Base-by-base conservation (phyloP, 2,797 vertebrate genomes). In the Poeciliopsis gracilis region DNA sequence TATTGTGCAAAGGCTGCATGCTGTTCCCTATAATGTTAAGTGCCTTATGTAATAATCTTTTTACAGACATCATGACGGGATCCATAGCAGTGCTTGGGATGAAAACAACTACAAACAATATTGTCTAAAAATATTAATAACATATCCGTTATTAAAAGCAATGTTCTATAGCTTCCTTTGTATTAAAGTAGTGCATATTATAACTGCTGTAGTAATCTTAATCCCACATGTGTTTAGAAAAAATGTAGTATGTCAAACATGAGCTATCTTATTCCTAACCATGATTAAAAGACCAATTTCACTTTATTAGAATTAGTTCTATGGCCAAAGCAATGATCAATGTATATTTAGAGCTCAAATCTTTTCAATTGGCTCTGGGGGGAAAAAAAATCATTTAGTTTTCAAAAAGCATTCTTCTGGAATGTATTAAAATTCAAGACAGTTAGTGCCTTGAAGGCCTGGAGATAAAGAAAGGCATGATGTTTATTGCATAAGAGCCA, bases 341-440 rank as follows among this genome's bases (percentile, higher is more conserved):
- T 94, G 74, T 85, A 88, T 93, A 92, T 95, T 95, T 95, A 91
- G 92, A 94, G 82, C 83, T 88, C 84, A 86, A 89, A 92, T 82
- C 76, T 91, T 90, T 87, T 79, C 87, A 92, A 91, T 93, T 53
- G 78, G 87, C 92, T 91, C 46, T 16, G 84, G 88, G 38, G 38
- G 38, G 8, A 38, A 90, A 85, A 90, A 81, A 86, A 81, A 86
- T 75, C 82, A 84, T 89, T 93, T 91, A 84, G 88, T 93, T 86
- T 88, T 88, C 85, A 87, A 90, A 92, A 90, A 73, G 84, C 80
- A 88, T 91, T 91, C 20, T 88, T 76, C 82, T 89, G 76, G 91
- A 89, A 83, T 49, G 76, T 75, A 72, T 85, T 87, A 84, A 69
- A 91, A 81, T 91, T 87, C 41, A 78, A 88, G 90, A 77, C 81